Percentiles rank a stretch among this genome's conserved stretches.
Conservation (phyloP, 2,797 vertebrate species). For the Alauda arvensis region DNA sequence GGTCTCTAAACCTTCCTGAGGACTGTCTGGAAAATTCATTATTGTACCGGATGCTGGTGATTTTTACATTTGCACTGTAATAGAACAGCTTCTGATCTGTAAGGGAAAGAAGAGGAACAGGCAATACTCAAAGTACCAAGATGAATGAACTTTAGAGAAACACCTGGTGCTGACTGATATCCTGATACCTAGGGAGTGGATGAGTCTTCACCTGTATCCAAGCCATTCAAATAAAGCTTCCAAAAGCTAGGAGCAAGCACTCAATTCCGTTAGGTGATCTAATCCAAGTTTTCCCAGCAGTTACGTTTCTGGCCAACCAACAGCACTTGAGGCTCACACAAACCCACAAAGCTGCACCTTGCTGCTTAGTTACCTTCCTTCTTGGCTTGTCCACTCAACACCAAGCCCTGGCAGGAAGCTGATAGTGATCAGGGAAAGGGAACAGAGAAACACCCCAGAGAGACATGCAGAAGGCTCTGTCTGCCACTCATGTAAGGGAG, state of each 20-base stretch:
- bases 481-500: not conserved
- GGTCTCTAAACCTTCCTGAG: conserved; percentile 62
- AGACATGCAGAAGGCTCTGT: not conserved
- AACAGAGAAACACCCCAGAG: not conserved
- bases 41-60: conserved; percentile 61
- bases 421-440: not conserved
- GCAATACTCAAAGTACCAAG: not conserved
- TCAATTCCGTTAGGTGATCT: not conserved
- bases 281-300: not conserved
- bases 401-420: not conserved
- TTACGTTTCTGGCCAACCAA: not conserved
- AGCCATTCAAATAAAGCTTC: not conserved
- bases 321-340: not conserved
- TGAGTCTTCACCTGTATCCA: not conserved
- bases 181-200: not conserved
- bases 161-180: not conserved
- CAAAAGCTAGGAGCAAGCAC: not conserved
- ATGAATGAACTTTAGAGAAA: not conserved
- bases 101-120: conserved; percentile 32
- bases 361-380: not conserved
- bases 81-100: conserved; percentile 70
- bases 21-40: conserved; percentile 61
- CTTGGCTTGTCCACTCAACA: not conserved
- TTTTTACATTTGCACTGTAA: conserved; percentile 65
- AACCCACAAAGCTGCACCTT: not conserved